Percentiles rank a stretch among this genome's conserved stretches.
Evolutionary conservation across 2,113 vertebrate species (phyloP).

Genomic region (Cyanocitta stelleri): DNA sequence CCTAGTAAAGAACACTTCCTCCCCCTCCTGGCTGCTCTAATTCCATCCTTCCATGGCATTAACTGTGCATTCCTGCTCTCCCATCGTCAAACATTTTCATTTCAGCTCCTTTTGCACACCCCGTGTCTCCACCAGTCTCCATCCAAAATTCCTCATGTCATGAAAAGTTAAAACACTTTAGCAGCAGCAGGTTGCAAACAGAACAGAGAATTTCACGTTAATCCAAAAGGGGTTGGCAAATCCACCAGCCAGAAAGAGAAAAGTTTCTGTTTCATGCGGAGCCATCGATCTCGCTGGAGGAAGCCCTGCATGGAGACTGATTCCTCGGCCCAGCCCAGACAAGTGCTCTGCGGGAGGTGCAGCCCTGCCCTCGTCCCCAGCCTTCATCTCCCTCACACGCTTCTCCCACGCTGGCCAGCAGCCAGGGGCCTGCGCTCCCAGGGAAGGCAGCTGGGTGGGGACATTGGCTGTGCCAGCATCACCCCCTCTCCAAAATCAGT

Average conservation of each 20-base stretch:
- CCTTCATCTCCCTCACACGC: background rate
- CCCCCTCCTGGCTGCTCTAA: constrained; percentile 56
- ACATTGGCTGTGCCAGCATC: fast-evolving
- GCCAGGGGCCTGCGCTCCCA: background rate
- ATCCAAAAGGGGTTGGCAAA: background rate
- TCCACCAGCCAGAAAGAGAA: background rate
- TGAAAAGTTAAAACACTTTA: background rate
- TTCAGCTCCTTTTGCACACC: fast-evolving
- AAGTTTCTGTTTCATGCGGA: background rate
- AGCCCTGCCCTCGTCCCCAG: background rate
- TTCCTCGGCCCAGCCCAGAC: background rate
- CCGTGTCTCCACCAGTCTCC: background rate
- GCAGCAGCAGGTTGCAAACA: background rate
- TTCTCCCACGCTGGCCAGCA: fast-evolving
- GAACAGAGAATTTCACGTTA: background rate
- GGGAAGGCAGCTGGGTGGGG: background rate
- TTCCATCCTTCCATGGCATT: background rate
- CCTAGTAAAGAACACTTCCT: constrained; percentile 30
- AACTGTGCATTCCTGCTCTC: background rate
- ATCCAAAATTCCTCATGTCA: background rate
- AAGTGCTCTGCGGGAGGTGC: fast-evolving
- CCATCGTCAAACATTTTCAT: background rate
- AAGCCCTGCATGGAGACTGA: fast-evolving
- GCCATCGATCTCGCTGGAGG: fast-evolving
- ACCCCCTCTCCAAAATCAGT: fast-evolving